Evolutionary conservation across 1,140 invertebrate genomes (phyloP), one percentile per base, ranked within the genome.

Genomic region (Physella acuta): DNA sequence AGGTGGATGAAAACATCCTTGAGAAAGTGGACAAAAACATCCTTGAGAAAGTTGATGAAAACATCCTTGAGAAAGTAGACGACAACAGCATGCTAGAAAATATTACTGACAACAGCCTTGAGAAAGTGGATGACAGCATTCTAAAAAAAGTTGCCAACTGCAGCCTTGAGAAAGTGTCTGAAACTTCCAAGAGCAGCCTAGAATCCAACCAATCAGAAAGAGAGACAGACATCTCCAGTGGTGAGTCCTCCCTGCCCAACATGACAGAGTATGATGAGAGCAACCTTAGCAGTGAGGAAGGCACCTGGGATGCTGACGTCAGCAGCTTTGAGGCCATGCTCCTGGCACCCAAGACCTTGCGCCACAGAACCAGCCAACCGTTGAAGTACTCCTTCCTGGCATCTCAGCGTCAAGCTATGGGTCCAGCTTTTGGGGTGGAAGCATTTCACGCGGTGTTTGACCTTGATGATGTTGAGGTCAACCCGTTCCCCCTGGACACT

Each of bases 251-350:
- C 8, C 37, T 39, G 33, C 49, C 5, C 17, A 51, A 66, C 26
- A 55, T 66, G 28, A 66, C 63, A 14, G 49, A 66, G 28, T 66
- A 31, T 53, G 49, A 53, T 14, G 63, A 66, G 52, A 66, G 63
- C 34, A 66, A 55, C 33, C 26, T 66, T 5, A 66, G 63, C 51
- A 55, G 63, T 36, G 63, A 66, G 28, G 63, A 66, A 3, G 49
- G 30, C 1, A 37, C 28, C 5, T 36, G 37, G 26, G 63, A 66
- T 44, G 63, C 63, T 33, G 63, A 66, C 26, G 51, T 66, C 52
- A 53, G 49, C 52, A 55, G 49, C 31, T 33, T 34, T 34, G 63
- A 66, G n/a, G 14, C 52, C 30, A 66, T 51, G 4, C 17, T 53
- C 14, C n/a, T 55, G n/a, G 63, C 63, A 24, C 51, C 63, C 49